Base-by-base conservation (phyloP, 92 coral and sea anemone genomes). In the Diadumene lineata region DNA sequence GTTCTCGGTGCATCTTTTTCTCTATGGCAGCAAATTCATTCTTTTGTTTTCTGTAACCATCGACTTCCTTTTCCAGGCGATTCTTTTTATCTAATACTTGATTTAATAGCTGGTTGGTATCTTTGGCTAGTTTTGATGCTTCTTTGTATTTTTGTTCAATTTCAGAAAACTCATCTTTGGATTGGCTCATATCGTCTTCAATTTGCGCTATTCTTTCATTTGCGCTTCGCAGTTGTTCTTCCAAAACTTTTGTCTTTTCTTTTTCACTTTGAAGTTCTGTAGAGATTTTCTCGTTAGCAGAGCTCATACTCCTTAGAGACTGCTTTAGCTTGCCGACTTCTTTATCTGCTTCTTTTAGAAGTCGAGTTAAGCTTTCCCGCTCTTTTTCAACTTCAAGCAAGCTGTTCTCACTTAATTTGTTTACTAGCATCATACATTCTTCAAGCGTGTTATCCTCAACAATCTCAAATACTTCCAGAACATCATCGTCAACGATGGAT, bases 381-480 rank as follows among this genome's bases (percentile, higher is more conserved):
- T 94, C 98, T 62, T 88, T 84, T 64, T 92, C 93, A 58, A 91
- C 81, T 70, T 91, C 98, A 24, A 90, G 82, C 28, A 94, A 71
- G 64, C 96, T 94, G 31, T 97, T 94, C 58, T 92, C 97, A 69
- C 98, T 94, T 82, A 94, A 60, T 73, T 94, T 94, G 77, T 94
- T 91, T 28, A 94, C 98, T 67, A 94, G 86, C 98, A 94, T 94
- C 92, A 94, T 91, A 46, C 98, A 92, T 68, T 94, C 98, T 43
- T 94, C 92, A 50, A 92, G 46, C 8, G 98, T 55, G 29, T 81
- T 78, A 19, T 94, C 98, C 25, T 94, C 87, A 30, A 92, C 86
- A 34, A 72, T 43, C 61, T 94, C 98, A 34, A 85, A 84, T 38
- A 94, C 98, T 66, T 94, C 93, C 24, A 94, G 71, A 30, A 94